Base-by-base conservation (phyloP, 1,140 invertebrate genomes). In the Piezodorus guildinii region DNA sequence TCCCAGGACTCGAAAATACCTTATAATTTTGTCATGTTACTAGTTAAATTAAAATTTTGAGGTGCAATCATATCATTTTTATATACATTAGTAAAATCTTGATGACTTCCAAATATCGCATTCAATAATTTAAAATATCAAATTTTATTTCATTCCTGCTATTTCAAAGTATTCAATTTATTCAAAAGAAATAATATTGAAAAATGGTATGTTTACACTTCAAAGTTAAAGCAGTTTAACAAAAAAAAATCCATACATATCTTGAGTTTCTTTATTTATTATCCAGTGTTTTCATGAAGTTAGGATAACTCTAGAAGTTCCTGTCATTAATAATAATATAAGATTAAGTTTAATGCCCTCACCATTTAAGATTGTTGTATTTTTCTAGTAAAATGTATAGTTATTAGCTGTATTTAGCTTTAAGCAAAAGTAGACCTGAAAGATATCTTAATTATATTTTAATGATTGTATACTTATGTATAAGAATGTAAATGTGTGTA, bases 391-490 rank as follows among this genome's bases (percentile, higher is more conserved):
- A 49, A 49, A 49, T 49, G 21, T 49, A 49, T 17, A 19, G 21
- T 19, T 49, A n/a, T 39, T 49, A 49, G 46, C 46, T 19, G 46
- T 49, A 49, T 49, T 49, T 49, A 49, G 46, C 46, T 49, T 49
- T 49, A 49, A 49, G 46, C 16, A 49, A 19, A 17, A 19, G 21
- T 49, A 49, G 21, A 49, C n/a, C 21, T 49, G 46, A 49, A 21
- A 49, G 46, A 49, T 49, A 21, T 21, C 46, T 49, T 49, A 19
- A 49, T 4, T 49, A 21, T 21, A 49, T 49, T 49, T 49, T 49
- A 49, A 19, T 49, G 6, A 19, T 19, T 9, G 46, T 49, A 39
- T 39, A 39, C 34, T 10, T 39, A 39, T 39, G 4, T 39, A 39
- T 39, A 9, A 5, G 34, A 21, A n/a, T 21, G 1, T 49, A 49